These are phyloP conservation scores for Thripadectes ignobilis DNA, from an alignment of 2,797 vertebrate genomes.

Conservation along the genomic window DNA sequence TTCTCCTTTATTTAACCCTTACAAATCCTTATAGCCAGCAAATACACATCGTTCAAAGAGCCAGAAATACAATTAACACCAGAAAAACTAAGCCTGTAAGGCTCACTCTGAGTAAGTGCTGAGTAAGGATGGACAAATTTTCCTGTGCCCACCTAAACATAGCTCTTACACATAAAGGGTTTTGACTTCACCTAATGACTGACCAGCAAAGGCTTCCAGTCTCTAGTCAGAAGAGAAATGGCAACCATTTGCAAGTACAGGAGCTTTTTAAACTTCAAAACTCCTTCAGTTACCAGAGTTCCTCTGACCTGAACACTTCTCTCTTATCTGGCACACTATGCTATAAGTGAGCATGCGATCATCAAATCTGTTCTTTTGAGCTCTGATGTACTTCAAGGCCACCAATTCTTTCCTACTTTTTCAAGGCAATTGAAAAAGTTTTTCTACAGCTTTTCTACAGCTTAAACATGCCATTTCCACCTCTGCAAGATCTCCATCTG, in stretches of 20 bases:
- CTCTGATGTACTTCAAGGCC: not conserved
- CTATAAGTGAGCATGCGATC: not conserved
- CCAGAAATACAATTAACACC: not conserved
- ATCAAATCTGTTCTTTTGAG: not conserved
- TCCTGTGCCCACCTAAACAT: not conserved
- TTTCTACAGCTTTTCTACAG: not conserved
- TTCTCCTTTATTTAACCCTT: not conserved
- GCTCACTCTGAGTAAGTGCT: not conserved
- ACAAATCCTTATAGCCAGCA: not conserved
- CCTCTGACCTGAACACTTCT: not conserved
- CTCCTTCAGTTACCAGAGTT: not conserved
- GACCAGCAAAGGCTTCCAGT: not conserved
- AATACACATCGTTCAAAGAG: not conserved
- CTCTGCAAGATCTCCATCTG: not conserved
- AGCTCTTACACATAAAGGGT: not conserved
- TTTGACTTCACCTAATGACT: constrained; percentile 22
- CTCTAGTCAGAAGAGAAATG: not conserved
- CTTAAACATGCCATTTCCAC: not conserved
- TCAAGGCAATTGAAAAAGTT: not conserved
- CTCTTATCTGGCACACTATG: not conserved
- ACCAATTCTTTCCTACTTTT: not conserved
- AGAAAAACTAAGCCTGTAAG: constrained; percentile 9
- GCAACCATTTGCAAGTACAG: not conserved
- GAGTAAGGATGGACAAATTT: not conserved
- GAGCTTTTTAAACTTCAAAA: not conserved